Conservation (phyloP, 2,113 vertebrate genomes). For the Gasterosteus aculeatus region DNA sequence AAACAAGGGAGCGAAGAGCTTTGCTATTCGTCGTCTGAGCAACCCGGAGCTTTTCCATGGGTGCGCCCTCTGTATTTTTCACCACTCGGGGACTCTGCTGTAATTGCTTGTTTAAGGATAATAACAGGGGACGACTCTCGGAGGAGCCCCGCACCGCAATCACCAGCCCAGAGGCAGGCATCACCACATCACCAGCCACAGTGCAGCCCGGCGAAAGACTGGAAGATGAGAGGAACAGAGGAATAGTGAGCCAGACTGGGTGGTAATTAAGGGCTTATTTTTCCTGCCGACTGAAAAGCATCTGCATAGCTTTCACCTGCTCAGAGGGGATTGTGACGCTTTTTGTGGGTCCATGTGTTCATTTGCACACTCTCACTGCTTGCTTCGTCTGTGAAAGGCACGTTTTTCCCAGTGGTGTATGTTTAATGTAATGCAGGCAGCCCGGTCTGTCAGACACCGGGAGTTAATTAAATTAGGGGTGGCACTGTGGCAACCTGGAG, state of each 20-base stretch:
- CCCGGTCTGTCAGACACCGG: slow-evolving; percentile 51
- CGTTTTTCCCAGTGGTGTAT: slow-evolving; percentile 41
- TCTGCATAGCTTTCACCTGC: slow-evolving; percentile 72
- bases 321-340: slow-evolving; percentile 53
- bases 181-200: slow-evolving; percentile 65
- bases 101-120: slow-evolving; percentile 82
- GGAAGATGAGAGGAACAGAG: slow-evolving; percentile 34
- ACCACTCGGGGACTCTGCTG: slow-evolving; percentile 64
- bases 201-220: slow-evolving; percentile 54
- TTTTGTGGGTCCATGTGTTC: slow-evolving; percentile 10
- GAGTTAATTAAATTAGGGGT: slow-evolving; percentile 71
- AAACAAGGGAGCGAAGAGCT: slow-evolving; percentile 50
- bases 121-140: slow-evolving; percentile 76
- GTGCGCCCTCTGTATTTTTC: slow-evolving; percentile 71
- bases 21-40: slow-evolving; percentile 50
- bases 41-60: slow-evolving; percentile 66
- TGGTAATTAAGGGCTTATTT: slow-evolving; percentile 77
- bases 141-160: slow-evolving; percentile 65
- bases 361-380: not conserved
- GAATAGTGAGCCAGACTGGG: slow-evolving; percentile 58
- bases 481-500: slow-evolving; percentile 59
- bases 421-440: slow-evolving; percentile 60
- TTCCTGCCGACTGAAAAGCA: slow-evolving; percentile 64
- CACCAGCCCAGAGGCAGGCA: slow-evolving; percentile 67
- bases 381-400: slow-evolving; percentile 38